Evolutionary conservation across 2,113 vertebrate species (phyloP).

Genomic region (Callochromis pleurospilus): DNA sequence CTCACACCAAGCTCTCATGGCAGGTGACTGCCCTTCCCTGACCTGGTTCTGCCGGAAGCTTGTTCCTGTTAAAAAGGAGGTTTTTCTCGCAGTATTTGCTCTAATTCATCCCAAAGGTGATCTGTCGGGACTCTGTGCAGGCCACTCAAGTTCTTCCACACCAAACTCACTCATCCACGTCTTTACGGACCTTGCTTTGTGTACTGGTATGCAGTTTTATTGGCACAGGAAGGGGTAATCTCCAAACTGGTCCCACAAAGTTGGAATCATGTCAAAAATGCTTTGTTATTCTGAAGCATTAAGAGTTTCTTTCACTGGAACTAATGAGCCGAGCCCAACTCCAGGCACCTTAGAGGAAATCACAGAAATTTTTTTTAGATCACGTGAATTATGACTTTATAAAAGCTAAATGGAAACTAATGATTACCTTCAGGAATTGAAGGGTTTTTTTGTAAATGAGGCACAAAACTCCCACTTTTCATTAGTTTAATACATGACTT

Average conservation of each 20-base stretch:
- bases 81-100: neutral
- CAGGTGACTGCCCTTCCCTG: neutral
- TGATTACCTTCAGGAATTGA: neutral
- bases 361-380: neutral
- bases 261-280: neutral
- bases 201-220: neutral
- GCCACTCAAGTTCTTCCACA: neutral
- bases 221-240: neutral
- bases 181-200: neutral
- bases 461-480: neutral
- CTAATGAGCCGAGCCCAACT: neutral
- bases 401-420: neutral
- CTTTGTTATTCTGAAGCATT: neutral
- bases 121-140: neutral
- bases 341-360: constrained; percentile 35
- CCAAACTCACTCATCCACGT: neutral
- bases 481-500: neutral
- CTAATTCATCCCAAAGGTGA: neutral
- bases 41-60: neutral
- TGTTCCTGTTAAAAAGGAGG: neutral
- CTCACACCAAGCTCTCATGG: neutral
- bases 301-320: neutral
- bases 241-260: neutral
- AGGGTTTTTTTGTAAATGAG: neutral
- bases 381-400: neutral